Base-by-base conservation (phyloP, 2,797 vertebrate species). In the Lepidocolaptes lacrymiger region DNA sequence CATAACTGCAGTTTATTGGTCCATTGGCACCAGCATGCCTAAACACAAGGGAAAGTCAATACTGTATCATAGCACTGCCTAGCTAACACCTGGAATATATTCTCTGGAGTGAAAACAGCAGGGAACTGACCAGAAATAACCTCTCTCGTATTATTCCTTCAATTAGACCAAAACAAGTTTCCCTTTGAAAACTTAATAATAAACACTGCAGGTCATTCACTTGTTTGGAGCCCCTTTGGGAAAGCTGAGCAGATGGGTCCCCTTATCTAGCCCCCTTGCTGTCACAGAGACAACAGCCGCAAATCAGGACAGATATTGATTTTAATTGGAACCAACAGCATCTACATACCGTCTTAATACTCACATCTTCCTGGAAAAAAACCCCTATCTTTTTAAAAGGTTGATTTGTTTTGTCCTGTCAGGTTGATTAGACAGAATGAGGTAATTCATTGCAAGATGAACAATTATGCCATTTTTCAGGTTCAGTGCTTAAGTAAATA, bases 131-230 rank as follows among this genome's bases (percentile, higher is more conserved):
- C 98, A 98, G 98, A 98, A 98, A 98, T 98, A 98, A 98, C 98
- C 98, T 96, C 95, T 93, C 95, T 96, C 66, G 7, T 98, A 98
- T 98, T 98, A 98, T 98, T 98, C 97, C 97, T 98, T 98, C 98
- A 98, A 98, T 98, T 98, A 98, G 97, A 98, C 97, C 97, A 98
- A 98, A 98, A 98, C 98, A 98, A 98, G 97, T 98, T 98, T 98
- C 97, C 94, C 97, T 98, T 98, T 98, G 98, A 98, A 98, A 98
- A 98, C 96, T 98, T 98, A 98, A 98, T 98, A 98, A 98, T 98
- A 98, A 98, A 98, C 98, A 98, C 97, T 98, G 97, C 97, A 97
- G 97, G 97, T 98, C 98, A 98, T 98, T 98, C 98, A 97, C 97
- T 98, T 97, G 96, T 98, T 98, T 92, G 93, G 97, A 97, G 96